phyloP scores from a whole-genome alignment of 2,797 vertebrate genomes.

The Mus caroli region DNA sequence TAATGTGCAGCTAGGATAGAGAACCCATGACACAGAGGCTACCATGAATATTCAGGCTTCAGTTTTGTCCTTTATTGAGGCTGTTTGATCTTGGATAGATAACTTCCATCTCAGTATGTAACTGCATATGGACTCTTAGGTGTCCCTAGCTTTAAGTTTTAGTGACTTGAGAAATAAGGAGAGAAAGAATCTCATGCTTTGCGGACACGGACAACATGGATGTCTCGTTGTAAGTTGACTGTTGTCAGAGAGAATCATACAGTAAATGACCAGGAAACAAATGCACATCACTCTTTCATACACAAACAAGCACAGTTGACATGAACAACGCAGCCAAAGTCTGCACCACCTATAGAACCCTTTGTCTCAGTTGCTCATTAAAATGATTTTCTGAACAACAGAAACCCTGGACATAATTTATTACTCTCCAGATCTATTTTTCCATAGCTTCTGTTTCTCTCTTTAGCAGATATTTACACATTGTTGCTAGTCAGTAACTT shows the following conservation, averaged over 20 bases:
- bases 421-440: not conserved
- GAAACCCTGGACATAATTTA: not conserved
- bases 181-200: not conserved
- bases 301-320: not conserved
- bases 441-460: not conserved
- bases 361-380: not conserved
- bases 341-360: not conserved
- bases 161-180: not conserved
- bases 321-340: not conserved
- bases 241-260: not conserved
- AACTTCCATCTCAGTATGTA: not conserved
- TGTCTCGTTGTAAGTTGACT: not conserved
- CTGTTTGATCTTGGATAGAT: not conserved
- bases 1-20: not conserved
- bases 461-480: not conserved
- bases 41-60: rapidly evolving
- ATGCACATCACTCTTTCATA: not conserved
- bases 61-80: not conserved
- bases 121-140: not conserved
- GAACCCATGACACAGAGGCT: not conserved
- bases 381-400: not conserved
- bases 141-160: not conserved
- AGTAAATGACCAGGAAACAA: slow-evolving; percentile 1
- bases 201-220: not conserved
- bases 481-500: slow-evolving; percentile 66